These are phyloP conservation scores for Taxidea taxus DNA, from an alignment of 2,113 vertebrate species.

Conservation along the genomic window DNA sequence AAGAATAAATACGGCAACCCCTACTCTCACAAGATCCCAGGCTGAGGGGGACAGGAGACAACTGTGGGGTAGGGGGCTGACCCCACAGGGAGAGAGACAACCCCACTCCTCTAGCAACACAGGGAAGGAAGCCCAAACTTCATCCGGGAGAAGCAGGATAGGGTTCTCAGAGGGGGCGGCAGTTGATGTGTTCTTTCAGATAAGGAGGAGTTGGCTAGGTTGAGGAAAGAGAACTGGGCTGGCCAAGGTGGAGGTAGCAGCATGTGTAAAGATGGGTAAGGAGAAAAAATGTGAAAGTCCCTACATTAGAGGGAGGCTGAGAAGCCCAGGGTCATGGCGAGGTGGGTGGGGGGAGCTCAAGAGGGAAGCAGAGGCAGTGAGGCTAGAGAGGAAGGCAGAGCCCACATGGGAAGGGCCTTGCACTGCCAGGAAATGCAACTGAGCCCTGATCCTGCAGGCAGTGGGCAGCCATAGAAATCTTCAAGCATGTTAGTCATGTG, in stretches of 20 bases:
- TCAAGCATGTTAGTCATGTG: background rate
- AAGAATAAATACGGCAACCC: background rate
- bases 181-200: background rate
- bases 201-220: background rate
- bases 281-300: background rate
- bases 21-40: background rate
- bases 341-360: background rate
- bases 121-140: background rate
- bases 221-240: background rate
- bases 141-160: background rate
- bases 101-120: background rate
- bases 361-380: background rate
- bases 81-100: background rate
- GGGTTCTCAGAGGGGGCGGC: background rate
- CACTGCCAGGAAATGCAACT: rapidly evolving
- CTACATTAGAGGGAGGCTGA: background rate
- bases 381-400: background rate
- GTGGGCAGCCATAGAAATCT: background rate
- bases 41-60: background rate
- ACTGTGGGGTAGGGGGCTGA: background rate
- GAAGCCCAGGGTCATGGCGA: background rate
- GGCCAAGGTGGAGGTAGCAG: background rate
- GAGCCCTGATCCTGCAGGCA: background rate
- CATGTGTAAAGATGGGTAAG: background rate
- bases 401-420: too few species aligned